Base-by-base conservation (phyloP, 2,113 vertebrate species). In the Pygoscelis adeliae region DNA sequence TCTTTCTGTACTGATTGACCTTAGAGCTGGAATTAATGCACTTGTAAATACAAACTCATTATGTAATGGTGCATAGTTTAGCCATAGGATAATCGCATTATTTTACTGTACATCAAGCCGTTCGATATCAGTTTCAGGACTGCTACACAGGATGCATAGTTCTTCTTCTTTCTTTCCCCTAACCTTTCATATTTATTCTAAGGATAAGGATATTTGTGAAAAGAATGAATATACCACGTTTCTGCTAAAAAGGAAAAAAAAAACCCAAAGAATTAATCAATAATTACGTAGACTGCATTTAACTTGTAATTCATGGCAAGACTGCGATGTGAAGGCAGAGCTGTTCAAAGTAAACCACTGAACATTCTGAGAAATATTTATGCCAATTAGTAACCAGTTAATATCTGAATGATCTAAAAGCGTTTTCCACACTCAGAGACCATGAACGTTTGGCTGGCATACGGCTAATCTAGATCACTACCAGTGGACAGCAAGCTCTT, bases 21-120 rank as follows among this genome's bases (percentile, higher is more conserved):
- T 82, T 22, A 91, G 36, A 87, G 42, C 42, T 89, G 70, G n/a
- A 95, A 91, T 80, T 83, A 65, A 78, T 58, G 67, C 0, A 5
- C 23, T 89, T 93, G n/a, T 73, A 96, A 90, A 79, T 52, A 87
- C 14, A 70, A 82, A 80, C n/a, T 93, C 71, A 77, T 87, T 88
- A 88, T 47, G 42, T 65, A 84, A 89, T 22, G 46, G 23, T 84
- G 34, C 46, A 52, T 26, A 42, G n/a, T 8, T 92, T 29, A 82
- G 63, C 59, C 77, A 80, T 25, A 40, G 73, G 73, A 46, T 89
- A 84, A 83, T 61, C 76, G 21, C 69, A 87, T 80, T 70, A 56
- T 92, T 93, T 89, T 49, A 77, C 73, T 76, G 73, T 61, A 92
- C 30, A 71, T 82, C 34, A 71, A 81, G n/a, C 13, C n/a, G 79